Evolutionary conservation across 2,888 invertebrate species (phyloP).

Genomic region (Taenaris catops): DNA sequence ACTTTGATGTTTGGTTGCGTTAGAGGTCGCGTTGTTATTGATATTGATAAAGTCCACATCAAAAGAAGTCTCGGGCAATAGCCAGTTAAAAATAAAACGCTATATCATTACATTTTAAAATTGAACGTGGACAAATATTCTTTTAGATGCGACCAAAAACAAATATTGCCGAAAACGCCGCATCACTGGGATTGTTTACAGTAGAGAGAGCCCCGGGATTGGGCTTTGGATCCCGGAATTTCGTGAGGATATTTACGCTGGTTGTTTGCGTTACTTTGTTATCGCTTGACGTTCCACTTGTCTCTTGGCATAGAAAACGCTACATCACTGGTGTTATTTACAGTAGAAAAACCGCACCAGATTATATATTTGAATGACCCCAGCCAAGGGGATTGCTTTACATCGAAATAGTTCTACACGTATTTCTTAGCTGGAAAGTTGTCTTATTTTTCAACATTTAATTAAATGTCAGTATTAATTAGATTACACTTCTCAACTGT

Average conservation of each 20-base stretch:
- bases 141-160: conserved; percentile 4
- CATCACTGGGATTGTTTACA: conserved; percentile 12
- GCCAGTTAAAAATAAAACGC: background rate
- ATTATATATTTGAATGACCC: conserved; percentile 4
- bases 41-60: too few relatives aligned
- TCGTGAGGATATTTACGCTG: conserved; percentile 10
- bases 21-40: too few relatives aligned
- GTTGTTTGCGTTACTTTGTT: conserved; percentile 16
- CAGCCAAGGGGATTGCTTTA: conserved; percentile 1
- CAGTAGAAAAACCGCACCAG: conserved; percentile 5
- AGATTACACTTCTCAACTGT: too few relatives aligned
- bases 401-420: too few relatives aligned
- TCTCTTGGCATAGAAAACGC: conserved; percentile 12
- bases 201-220: conserved; percentile 11
- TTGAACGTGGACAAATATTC: background rate
- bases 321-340: conserved; percentile 10
- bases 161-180: conserved; percentile 8
- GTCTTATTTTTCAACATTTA: too few relatives aligned
- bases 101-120: too few relatives aligned
- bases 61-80: too few relatives aligned
- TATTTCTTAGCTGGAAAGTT: too few relatives aligned
- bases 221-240: conserved; percentile 8
- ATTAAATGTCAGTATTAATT: too few relatives aligned
- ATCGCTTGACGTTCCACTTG: conserved; percentile 16
- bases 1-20: too few relatives aligned